A percentile compares a stretch with the other conserved stretches of the same genome.
phyloP scores from a whole-genome alignment of 2,888 invertebrate genomes.

The Eledona agricola region DNA sequence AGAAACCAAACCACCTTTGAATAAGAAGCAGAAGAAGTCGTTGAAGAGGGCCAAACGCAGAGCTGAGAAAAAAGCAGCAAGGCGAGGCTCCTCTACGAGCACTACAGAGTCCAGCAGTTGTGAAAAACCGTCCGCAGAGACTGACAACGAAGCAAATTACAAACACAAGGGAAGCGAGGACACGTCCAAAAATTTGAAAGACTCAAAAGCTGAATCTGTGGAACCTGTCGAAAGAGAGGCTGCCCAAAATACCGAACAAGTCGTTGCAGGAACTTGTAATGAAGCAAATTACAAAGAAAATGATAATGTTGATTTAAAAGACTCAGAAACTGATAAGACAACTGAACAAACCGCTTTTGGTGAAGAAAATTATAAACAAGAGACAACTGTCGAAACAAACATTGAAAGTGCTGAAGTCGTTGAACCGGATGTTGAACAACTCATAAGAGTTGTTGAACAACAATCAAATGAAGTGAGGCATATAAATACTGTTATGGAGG shows the following conservation, averaged over 20 bases:
- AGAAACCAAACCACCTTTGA: constrained; percentile 23
- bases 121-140: constrained; percentile 40
- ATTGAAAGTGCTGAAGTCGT: constrained; percentile 6
- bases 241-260: too few relatives aligned
- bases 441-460: background rate
- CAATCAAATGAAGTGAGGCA: too few relatives aligned
- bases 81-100: constrained; percentile 45
- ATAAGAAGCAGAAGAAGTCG: constrained; percentile 42
- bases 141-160: constrained; percentile 26
- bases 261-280: too few relatives aligned
- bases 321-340: constrained; percentile 5
- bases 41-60: constrained; percentile 41
- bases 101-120: constrained; percentile 48
- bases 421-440: background rate
- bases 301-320: constrained; percentile 2
- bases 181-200: constrained; percentile 1
- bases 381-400: constrained; percentile 21
- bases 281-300: too few relatives aligned
- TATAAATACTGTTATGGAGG: constrained; percentile 34
- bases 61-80: constrained; percentile 40
- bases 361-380: too few relatives aligned
- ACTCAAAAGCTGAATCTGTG: background rate
- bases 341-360: constrained; percentile 2
- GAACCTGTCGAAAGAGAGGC: too few relatives aligned
- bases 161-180: constrained; percentile 1